Base-by-base conservation (phyloP, 2,113 vertebrate species). In the Smithornis capensis region DNA sequence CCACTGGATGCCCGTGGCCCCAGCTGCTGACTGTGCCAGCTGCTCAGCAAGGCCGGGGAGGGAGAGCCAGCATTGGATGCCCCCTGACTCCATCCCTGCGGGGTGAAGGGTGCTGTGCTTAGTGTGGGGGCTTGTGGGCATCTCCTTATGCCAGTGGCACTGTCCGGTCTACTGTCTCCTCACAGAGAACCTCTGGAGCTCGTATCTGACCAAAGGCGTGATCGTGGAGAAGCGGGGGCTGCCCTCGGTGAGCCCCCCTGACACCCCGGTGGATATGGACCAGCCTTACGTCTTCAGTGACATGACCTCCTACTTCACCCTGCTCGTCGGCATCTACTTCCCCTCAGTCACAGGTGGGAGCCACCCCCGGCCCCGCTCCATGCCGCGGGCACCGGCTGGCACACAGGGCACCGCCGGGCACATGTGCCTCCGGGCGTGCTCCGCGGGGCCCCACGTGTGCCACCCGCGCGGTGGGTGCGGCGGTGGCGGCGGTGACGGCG, bases 261-360 rank as follows among this genome's bases (percentile, higher is more conserved):
- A 98, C 3, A 90, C 97, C 1, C 83, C 97, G 0, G 7, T 99
- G 21, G 98, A 98, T 95, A 98, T 98, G 97, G 96, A 98, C 65
- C 99, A 99, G 92, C 98, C 98, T 60, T 99, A 99, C 7, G 99
- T 99, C 94, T 98, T 99, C 95, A 98, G 99, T 0, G 99, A 99
- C 98, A 99, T 99, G 98, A 98, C 99, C 87, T 99, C 98, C 73
- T 99, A 99, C 97, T 99, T 99, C 93, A 99, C 99, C 2, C 96
- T 99, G 94, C 97, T 99, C 63, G 99, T 99, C 5, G 99, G 99
- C 96, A 99, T 99, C 98, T 99, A 99, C 97, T 99, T 99, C 96
- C 99, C 99, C 17, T 99, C 99, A 0, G 99, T 99, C 87, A 99
- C 99, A 98, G 99, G 99, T 99, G 86, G 98, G 94, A 24, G 76